These are phyloP conservation scores for Phalangium opilio DNA, from an alignment of 2,888 invertebrate genomes.

Conservation along the genomic window DNA sequence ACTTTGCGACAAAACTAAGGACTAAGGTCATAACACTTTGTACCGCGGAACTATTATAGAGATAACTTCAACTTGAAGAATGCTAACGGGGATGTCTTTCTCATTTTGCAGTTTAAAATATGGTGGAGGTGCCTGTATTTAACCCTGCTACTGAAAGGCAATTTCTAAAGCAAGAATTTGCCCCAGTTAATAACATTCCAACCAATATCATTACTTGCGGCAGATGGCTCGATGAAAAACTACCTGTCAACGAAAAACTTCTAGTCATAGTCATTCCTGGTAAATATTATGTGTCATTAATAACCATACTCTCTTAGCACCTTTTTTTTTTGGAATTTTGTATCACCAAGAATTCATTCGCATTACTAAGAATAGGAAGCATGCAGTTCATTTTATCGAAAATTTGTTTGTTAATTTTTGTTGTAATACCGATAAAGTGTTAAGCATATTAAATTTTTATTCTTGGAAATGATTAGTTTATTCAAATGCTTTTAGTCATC, in stretches of 20 bases:
- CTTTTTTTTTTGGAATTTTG: neutral
- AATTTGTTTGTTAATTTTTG: too few relatives aligned
- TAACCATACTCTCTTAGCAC: neutral
- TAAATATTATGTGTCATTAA: constrained; percentile 20
- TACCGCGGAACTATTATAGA: too few relatives aligned
- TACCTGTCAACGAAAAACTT: constrained; percentile 39
- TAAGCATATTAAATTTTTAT: too few relatives aligned
- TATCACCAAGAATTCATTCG: neutral
- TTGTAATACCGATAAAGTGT: too few relatives aligned
- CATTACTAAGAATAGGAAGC: too few relatives aligned
- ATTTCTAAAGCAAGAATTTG: constrained; percentile 28
- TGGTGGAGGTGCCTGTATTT: constrained; percentile 15
- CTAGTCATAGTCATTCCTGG: constrained; percentile 59
- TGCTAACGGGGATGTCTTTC: too few relatives aligned
- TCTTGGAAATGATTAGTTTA: too few relatives aligned
- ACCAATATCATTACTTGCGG: constrained; percentile 59
- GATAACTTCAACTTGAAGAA: too few relatives aligned
- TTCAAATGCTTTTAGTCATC: too few relatives aligned
- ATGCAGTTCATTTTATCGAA: too few relatives aligned
- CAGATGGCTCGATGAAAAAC: constrained; percentile 45
- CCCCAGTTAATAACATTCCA: constrained; percentile 47
- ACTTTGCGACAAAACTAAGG: too few relatives aligned
- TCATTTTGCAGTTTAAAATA: neutral
- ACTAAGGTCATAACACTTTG: too few relatives aligned
- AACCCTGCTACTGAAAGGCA: constrained; percentile 16